phyloP scores from a whole-genome alignment of 2,113 vertebrate genomes.

The Macquaria ambigua region DNA sequence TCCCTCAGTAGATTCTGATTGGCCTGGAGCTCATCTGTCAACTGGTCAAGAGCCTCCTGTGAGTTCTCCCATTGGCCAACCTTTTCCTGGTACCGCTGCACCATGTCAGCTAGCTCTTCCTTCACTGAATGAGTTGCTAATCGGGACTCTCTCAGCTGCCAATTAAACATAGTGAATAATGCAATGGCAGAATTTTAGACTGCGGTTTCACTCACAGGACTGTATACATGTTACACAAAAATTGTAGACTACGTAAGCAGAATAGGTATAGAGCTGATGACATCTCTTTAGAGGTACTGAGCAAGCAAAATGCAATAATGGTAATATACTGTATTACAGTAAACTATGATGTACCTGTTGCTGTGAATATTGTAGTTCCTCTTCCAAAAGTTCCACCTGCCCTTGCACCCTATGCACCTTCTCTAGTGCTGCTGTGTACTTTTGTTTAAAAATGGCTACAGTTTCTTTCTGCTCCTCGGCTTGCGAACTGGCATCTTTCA shows the following conservation, averaged over 20 bases:
- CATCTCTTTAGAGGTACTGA: not conserved
- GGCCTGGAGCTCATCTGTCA: constrained; percentile 77
- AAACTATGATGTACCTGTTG: constrained; percentile 67
- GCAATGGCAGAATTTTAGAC: not conserved
- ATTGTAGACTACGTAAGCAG: not conserved
- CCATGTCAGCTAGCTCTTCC: constrained; percentile 75
- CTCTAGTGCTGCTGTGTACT: constrained; percentile 69
- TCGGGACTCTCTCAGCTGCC: constrained; percentile 64
- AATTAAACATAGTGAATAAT: not conserved
- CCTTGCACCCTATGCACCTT: constrained; percentile 71
- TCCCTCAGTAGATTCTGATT: constrained; percentile 65
- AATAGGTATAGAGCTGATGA: not conserved
- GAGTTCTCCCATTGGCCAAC: constrained; percentile 77
- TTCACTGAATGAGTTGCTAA: constrained; percentile 50
- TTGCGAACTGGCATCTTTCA: constrained; percentile 52
- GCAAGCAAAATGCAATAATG: not conserved
- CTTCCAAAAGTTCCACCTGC: constrained; percentile 60
- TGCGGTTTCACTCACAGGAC: not conserved
- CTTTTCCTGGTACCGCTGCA: constrained; percentile 73
- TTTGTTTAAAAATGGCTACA: constrained; percentile 76
- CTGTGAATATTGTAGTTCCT: constrained; percentile 73
- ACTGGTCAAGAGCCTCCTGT: constrained; percentile 77
- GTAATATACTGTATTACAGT: not conserved
- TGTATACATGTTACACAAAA: not conserved
- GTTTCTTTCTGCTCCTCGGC: constrained; percentile 58